Base-by-base conservation (phyloP, 2,797 vertebrate species). In the Lerista edwardsae region DNA sequence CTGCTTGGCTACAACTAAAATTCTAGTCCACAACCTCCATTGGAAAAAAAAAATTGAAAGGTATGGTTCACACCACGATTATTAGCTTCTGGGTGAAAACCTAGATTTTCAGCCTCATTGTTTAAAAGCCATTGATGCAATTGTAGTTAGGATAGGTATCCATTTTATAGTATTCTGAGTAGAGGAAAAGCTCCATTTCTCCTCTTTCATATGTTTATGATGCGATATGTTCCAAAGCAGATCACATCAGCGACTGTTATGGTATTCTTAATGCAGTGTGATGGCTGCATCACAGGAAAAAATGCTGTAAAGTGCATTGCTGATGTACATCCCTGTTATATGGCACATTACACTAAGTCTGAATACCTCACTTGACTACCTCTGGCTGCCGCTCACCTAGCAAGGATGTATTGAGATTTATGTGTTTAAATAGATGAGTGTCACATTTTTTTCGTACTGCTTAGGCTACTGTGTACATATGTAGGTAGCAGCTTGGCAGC, bases 141-240 rank as follows among this genome's bases (percentile, higher is more conserved):
- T 55, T 23, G 0, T 8, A 1, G 79, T 19, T 15, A 6, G 11
- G 74, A 83, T 78, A 2, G 19, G 25, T 47, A 75, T 75, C 67
- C 77, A 0, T 80, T 82, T 72, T 1, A 7, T 78, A 74, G 89
- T 19, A 1, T 71, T 73, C 57, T 0, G 0, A 86, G 90, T 31
- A 0, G 84, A 83, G 83, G 88, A n/a, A 3, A 86, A 84, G 91
- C 90, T 89, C 89, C 91, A 34, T 92, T 90, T 92, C 93, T 91
- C 89, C 89, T 47, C 64, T 79, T 72, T 64, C 2, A 3, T 62
- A 41, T 90, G 91, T 94, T 92, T 93, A 87, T 79, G 88, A 41
- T 75, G 86, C 29, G 77, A 86, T 84, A 29, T 41, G 84, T 94
- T 92, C 91, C 92, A 84, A 73, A 88, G 94, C 91, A n/a, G 29